These are phyloP conservation scores for Buceros bicornis DNA, from an alignment of 2,797 vertebrate genomes.

Conservation along the genomic window DNA sequence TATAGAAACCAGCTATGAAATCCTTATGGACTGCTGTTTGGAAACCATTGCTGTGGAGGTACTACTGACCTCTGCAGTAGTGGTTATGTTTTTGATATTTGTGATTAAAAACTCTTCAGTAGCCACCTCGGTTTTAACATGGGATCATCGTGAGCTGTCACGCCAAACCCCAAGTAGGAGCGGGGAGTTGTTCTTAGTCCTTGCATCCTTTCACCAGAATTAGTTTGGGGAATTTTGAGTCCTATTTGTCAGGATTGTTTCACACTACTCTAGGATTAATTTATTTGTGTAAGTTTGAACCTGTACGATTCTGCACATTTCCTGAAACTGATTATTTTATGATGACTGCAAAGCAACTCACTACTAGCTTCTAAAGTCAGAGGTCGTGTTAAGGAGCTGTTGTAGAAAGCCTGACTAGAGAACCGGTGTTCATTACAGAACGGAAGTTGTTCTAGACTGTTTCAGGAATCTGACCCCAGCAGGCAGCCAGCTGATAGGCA, in stretches of 20 bases:
- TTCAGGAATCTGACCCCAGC: not conserved
- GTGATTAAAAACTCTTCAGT: not conserved
- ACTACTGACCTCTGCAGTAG: slow-evolving; percentile 4
- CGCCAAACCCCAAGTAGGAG: not conserved
- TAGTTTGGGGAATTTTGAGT: not conserved
- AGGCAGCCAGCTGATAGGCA: slow-evolving; percentile 37
- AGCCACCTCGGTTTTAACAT: not conserved
- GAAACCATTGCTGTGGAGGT: not conserved
- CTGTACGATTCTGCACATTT: not conserved
- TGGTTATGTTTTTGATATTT: not conserved
- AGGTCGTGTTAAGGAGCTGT: slow-evolving; percentile 23
- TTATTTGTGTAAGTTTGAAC: not conserved
- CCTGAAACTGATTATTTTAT: not conserved
- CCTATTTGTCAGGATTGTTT: not conserved
- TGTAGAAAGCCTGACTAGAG: not conserved
- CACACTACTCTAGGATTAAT: not conserved
- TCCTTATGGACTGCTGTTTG: slow-evolving; percentile 1
- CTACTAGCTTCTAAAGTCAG: not conserved
- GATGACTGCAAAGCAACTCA: not conserved
- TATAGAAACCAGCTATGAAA: not conserved
- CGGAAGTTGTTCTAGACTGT: not conserved
- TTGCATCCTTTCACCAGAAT: not conserved
- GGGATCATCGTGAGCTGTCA: not conserved
- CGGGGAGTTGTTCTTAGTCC: not conserved
- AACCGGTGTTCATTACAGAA: not conserved